Conservation (phyloP, 2,113 vertebrate species). For the Eurypyga helias region DNA sequence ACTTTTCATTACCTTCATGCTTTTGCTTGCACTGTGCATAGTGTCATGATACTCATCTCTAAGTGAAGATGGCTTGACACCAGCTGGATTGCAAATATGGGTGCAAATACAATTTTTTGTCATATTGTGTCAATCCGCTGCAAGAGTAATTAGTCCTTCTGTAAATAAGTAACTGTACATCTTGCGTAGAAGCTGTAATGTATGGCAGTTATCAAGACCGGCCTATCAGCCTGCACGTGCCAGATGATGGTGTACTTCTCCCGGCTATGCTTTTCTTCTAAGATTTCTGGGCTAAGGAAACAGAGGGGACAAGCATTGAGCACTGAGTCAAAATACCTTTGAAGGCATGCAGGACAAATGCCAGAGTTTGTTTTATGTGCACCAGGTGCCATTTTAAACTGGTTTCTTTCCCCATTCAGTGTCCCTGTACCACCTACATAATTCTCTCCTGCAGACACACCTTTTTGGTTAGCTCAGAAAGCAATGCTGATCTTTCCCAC, state of each 20-base stretch:
- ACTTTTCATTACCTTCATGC: neutral
- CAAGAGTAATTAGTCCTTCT: neutral
- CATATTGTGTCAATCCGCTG: neutral
- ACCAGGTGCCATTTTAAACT: neutral
- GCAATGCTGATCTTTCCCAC: conserved; percentile 12
- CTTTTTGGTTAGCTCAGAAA: neutral
- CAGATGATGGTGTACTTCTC: conserved; percentile 7
- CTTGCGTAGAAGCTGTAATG: neutral
- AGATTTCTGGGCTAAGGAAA: neutral
- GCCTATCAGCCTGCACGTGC: neutral
- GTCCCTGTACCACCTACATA: neutral
- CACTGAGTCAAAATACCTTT: neutral
- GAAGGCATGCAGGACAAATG: neutral
- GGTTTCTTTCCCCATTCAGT: neutral
- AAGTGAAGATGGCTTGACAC: neutral
- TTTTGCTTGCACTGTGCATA: neutral
- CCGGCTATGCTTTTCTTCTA: neutral
- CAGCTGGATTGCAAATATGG: neutral
- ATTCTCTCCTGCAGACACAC: neutral
- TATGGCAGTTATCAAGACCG: neutral
- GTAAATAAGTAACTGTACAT: neutral
- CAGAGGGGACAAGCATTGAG: neutral
- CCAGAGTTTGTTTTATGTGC: neutral
- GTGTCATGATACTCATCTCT: neutral
- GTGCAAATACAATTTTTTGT: neutral